Conservation (phyloP, 2,888 invertebrate genomes). For the Calameuta pallipes region DNA sequence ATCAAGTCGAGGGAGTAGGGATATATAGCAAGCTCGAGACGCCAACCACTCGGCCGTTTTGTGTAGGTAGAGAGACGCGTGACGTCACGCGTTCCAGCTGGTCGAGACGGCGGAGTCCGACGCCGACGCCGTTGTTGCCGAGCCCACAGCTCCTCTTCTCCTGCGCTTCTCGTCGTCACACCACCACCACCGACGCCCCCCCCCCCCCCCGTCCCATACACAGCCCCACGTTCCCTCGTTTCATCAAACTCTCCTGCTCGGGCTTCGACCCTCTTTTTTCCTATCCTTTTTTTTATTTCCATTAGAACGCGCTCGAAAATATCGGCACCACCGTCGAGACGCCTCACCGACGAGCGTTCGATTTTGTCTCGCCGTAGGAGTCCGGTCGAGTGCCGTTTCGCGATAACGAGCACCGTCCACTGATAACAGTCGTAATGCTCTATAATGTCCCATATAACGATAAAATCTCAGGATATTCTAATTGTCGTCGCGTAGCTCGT, state of each 20-base stretch:
- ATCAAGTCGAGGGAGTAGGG: too few species aligned
- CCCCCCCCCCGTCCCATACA: not conserved
- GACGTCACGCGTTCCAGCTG: constrained; percentile 45
- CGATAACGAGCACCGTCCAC: too few species aligned
- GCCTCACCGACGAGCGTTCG: too few species aligned
- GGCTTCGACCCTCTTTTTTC: too few species aligned
- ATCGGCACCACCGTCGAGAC: too few species aligned
- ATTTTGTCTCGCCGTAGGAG: too few species aligned
- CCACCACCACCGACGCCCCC: not conserved
- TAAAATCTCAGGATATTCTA: not conserved
- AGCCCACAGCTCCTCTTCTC: constrained; percentile 18
- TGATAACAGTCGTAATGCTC: too few species aligned
- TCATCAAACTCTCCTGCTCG: too few species aligned
- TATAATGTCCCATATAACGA: not conserved
- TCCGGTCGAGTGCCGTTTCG: too few species aligned
- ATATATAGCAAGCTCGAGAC: not conserved
- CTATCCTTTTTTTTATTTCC: too few species aligned
- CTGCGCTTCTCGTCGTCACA: not conserved
- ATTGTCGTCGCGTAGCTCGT: not conserved
- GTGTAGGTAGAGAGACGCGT: constrained; percentile 35
- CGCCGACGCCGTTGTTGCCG: constrained; percentile 32
- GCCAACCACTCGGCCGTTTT: constrained; percentile 7
- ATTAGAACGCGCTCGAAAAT: too few species aligned
- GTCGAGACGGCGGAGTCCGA: constrained; percentile 18
- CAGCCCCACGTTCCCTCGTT: not conserved